Base-by-base conservation (phyloP, 2,888 invertebrate species). In the Nipponacmea schrenckii region DNA sequence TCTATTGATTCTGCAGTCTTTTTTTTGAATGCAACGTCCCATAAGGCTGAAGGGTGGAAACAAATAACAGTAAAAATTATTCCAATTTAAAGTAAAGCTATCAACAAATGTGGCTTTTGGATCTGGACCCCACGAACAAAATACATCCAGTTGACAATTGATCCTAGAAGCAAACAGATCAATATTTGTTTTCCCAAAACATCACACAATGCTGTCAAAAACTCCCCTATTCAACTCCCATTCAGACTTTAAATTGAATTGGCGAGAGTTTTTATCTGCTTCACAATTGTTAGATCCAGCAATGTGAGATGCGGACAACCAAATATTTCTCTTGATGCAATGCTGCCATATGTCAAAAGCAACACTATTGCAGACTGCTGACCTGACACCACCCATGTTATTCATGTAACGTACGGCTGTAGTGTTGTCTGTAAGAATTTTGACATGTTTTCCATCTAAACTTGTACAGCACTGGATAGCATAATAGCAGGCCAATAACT, bases 21-120 rank as follows among this genome's bases (percentile, higher is more conserved):
- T n/a, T 56, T 75, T 73, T 62, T 69, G 68, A 10, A 75, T 27
- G 20, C 50, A 62, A 31, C 66, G 66, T 24, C 24, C n/a, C 7
- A 75, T 48, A 10, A 71, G n/a, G 64, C 71, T 69, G 67, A 71
- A 74, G 62, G 76, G 76, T 46, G 76, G 76, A 63, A 74, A 74
- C 24, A 62, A 44, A 62, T 69, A 68, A 63, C 50, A 63, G 3
- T 62, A 45, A n/a, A 31, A 56, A 10, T 15, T 15, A 17, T 15
- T 46, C 75, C 75, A 75, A n/a, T n/a, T 24, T 17, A 71, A 10
- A 8, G 69, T 70, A 48, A 73, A 75, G 8, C 71, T 45, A 67
- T 75, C 71, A 26, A 68, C 45, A 7, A 48, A 67, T 10, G 39
- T 20, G 7, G 71, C 68, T 20, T 70, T 46, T 17, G 76, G 74